A percentile compares a stretch with the other conserved stretches of the same genome.
Evolutionary conservation across 2,797 vertebrate species (phyloP).

Genomic region (Cuculus canorus): DNA sequence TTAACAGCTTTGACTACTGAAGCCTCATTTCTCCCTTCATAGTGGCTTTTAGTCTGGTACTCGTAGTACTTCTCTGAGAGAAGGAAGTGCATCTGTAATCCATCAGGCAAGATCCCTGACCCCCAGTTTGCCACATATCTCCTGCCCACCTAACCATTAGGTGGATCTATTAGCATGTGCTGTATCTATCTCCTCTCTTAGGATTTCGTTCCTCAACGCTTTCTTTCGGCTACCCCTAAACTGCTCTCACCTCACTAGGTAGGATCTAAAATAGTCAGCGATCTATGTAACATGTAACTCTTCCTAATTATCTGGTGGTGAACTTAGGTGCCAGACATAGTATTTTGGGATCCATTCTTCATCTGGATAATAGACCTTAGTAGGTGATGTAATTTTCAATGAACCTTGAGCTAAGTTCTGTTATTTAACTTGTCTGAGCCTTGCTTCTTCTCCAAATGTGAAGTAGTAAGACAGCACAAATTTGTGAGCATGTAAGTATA

Average conservation of each 20-base stretch:
- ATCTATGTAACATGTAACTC: not conserved
- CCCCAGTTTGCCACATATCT: not conserved
- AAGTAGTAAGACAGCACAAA: not conserved
- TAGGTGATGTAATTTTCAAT: not conserved
- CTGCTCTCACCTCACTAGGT: not conserved
- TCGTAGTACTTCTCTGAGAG: not conserved
- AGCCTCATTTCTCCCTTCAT: not conserved
- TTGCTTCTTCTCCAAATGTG: not conserved
- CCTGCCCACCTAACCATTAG: not conserved
- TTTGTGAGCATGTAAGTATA: not conserved
- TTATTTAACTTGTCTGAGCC: not conserved
- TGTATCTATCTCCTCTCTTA: not conserved
- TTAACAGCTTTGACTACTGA: not conserved
- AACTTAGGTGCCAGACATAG: not conserved
- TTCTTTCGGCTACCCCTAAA: not conserved
- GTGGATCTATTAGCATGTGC: not conserved
- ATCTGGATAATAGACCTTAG: not conserved
- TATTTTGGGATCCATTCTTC: not conserved
- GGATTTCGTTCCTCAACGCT: not conserved
- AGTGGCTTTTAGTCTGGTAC: not conserved
- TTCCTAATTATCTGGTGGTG: not conserved
- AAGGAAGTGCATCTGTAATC: not conserved
- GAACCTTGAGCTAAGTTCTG: not conserved
- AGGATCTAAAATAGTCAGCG: not conserved
- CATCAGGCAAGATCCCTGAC: not conserved